These are phyloP conservation scores for Betta splendens DNA, from an alignment of 2,797 vertebrate genomes.

Conservation along the genomic window DNA sequence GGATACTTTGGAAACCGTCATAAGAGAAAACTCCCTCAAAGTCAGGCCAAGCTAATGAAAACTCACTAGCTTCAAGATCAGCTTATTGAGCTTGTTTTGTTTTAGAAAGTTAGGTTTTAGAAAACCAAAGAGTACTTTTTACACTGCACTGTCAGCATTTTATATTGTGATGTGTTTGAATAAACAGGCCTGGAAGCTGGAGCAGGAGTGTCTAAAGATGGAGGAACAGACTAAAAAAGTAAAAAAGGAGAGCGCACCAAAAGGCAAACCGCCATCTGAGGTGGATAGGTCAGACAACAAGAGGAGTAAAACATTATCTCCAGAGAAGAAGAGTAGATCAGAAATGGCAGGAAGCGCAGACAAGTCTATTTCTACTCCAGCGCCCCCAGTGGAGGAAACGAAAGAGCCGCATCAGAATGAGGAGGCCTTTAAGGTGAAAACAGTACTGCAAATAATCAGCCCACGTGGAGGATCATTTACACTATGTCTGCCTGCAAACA, in stretches of 20 bases:
- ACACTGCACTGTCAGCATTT: background rate
- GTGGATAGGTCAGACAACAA: slow-evolving; percentile 36
- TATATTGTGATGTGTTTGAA: background rate
- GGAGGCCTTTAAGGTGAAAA: slow-evolving; percentile 48
- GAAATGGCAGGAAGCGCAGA: slow-evolving; percentile 30
- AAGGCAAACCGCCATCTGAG: slow-evolving; percentile 62
- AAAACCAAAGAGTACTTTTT: background rate
- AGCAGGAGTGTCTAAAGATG: slow-evolving; percentile 82
- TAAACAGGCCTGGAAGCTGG: slow-evolving; percentile 88
- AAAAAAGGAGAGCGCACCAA: slow-evolving; percentile 70
- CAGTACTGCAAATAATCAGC: background rate
- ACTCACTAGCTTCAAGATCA: no score
- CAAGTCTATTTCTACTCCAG: slow-evolving; percentile 11
- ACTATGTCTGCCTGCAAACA: background rate
- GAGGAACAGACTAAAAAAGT: slow-evolving; percentile 79
- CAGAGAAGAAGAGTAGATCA: slow-evolving; percentile 59
- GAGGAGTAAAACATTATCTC: slow-evolving; percentile 20
- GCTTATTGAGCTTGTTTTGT: no score
- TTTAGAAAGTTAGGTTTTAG: background rate
- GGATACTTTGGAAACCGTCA: slow-evolving; percentile 55
- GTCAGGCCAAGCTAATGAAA: slow-evolving; percentile 74
- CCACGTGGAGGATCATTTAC: background rate
- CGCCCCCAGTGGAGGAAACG: background rate
- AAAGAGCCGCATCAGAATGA: slow-evolving; percentile 8
- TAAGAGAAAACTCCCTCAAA: slow-evolving; percentile 91